phyloP scores from a whole-genome alignment of 1,140 invertebrate genomes.

The Drosophila setifemur region DNA sequence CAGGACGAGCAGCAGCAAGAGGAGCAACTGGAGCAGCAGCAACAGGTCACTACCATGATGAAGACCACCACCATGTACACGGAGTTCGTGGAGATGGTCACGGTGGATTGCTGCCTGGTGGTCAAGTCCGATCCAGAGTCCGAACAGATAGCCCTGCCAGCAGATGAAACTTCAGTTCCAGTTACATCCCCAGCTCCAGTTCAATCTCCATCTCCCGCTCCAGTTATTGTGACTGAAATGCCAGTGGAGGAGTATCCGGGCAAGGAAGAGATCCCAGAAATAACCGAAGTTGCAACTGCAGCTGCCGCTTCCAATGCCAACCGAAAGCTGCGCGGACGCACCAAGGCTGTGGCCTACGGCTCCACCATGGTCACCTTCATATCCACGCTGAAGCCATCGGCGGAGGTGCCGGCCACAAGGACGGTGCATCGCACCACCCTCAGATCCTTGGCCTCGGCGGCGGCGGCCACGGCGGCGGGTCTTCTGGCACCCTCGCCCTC shows the following conservation, averaged over 20 bases:
- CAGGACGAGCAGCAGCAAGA: constrained; percentile 2
- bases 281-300: not conserved
- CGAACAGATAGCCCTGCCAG: no score
- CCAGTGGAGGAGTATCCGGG: no score
- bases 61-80: constrained; percentile 23
- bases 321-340: constrained; percentile 35
- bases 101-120: constrained; percentile 9
- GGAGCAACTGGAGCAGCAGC: not conserved
- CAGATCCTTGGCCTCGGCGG: constrained; percentile 54
- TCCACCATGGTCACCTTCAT: constrained; percentile 53
- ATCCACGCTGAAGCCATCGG: constrained; percentile 41
- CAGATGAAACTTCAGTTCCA: no score
- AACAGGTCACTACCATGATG: constrained; percentile 8
- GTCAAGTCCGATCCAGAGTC: not conserved
- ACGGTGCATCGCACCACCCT: constrained; percentile 64
- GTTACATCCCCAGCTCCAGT: not conserved
- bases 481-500: constrained; percentile 75
- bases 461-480: constrained; percentile 59
- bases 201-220: no score
- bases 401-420: constrained; percentile 47
- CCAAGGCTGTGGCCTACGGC: constrained; percentile 58
- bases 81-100: constrained; percentile 11
- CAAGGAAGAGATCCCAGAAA: not conserved
- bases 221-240: no score
- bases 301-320: not conserved